Evolutionary conservation across 2,113 vertebrate species (phyloP).

Genomic region (Danio rerio): DNA sequence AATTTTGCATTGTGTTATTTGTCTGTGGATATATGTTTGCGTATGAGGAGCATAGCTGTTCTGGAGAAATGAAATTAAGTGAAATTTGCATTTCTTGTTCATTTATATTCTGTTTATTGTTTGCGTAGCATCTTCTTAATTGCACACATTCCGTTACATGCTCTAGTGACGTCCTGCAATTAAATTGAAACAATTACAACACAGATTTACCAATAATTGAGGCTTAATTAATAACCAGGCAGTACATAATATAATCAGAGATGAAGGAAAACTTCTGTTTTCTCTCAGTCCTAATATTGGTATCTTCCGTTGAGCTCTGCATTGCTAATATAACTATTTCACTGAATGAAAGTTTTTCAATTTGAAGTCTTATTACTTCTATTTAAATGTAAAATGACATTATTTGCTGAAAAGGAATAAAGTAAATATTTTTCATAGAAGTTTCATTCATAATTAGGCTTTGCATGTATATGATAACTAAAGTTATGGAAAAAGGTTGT

Average conservation of each 20-base stretch:
- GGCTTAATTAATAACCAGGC: conserved; percentile 19
- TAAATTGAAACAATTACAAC: conserved; percentile 18
- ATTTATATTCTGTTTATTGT: conserved; percentile 37
- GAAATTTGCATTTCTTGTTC: background rate
- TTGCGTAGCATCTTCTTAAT: background rate
- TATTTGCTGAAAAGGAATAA: background rate
- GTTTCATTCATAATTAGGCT: conserved; percentile 4
- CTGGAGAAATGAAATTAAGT: background rate
- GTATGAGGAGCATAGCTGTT: background rate
- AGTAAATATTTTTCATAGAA: background rate
- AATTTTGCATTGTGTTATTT: conserved; percentile 42
- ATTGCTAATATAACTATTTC: background rate
- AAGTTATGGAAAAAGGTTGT: background rate
- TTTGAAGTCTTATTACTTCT: background rate
- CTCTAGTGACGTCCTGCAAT: conserved; percentile 9
- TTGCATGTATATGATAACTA: background rate
- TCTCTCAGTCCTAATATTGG: background rate
- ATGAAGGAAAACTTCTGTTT: conserved; percentile 5
- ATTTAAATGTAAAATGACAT: background rate
- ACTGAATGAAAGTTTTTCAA: background rate
- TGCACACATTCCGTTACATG: background rate
- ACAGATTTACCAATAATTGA: background rate
- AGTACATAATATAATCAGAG: conserved; percentile 27
- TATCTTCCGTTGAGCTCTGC: conserved; percentile 2
- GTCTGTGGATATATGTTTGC: conserved; percentile 46